Evolutionary conservation across 2,113 vertebrate genomes (phyloP).

Genomic region (Tonatia bakeri): DNA sequence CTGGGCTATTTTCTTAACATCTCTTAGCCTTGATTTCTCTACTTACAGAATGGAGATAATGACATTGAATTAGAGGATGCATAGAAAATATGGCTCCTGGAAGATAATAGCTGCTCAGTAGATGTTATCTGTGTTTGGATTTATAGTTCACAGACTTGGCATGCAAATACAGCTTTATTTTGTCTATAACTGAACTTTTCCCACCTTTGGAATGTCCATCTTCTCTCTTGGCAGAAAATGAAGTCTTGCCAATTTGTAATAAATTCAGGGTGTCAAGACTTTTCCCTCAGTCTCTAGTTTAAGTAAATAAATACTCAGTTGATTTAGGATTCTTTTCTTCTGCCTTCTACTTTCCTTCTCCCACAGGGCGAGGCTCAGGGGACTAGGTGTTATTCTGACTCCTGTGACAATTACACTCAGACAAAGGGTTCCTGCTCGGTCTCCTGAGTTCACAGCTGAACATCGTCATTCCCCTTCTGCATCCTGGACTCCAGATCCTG

Average conservation of each 20-base stretch:
- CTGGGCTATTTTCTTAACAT: neutral
- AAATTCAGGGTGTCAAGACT: neutral
- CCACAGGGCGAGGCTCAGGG: neutral
- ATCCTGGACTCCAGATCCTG: neutral
- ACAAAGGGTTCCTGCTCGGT: neutral
- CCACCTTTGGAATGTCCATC: neutral
- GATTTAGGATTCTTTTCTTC: neutral
- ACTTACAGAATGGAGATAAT: neutral
- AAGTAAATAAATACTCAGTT: neutral
- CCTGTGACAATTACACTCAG: neutral
- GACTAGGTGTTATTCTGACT: neutral
- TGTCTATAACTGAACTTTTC: neutral
- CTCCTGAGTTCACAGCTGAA: neutral
- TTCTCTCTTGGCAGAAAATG: neutral
- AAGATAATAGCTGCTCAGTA: neutral
- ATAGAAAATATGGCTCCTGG: neutral
- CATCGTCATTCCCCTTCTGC: neutral
- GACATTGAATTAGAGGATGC: neutral
- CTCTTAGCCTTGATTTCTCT: neutral
- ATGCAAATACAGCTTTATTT: neutral
- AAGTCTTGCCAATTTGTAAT: neutral
- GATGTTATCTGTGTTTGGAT: neutral
- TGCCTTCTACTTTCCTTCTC: neutral
- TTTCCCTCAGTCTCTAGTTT: neutral
- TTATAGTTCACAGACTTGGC: neutral